A percentile compares a stretch with the other conserved stretches of the same genome.
Evolutionary conservation across 2,888 invertebrate genomes (phyloP).

Genomic region (Cephus pygmeus): DNA sequence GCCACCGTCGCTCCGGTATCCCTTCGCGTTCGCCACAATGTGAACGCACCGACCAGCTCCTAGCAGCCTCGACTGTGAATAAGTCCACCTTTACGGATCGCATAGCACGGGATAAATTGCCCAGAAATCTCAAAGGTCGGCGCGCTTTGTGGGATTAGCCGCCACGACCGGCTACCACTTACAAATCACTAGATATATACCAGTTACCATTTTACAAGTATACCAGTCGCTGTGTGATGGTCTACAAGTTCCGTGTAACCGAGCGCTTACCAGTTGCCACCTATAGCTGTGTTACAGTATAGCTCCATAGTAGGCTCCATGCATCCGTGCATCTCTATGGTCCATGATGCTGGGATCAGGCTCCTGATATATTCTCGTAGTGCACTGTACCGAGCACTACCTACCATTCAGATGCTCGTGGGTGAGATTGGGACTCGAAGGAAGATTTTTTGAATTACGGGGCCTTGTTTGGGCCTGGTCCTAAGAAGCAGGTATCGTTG

Average conservation of each 20-base stretch:
- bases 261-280: conserved; percentile 34
- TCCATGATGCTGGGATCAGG: neutral
- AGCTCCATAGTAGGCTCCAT: neutral
- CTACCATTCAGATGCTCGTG: neutral
- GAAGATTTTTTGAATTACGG: neutral
- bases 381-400: neutral
- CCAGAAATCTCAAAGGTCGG: conserved; percentile 54
- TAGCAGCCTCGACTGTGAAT: conserved; percentile 29
- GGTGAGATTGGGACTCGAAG: neutral
- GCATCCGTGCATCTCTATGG: neutral
- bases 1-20: too few species aligned
- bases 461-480: neutral
- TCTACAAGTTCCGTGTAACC: neutral
- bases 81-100: conserved; percentile 34
- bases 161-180: conserved; percentile 50
- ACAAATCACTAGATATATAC: conserved; percentile 54
- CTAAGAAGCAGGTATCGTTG: neutral
- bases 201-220: conserved; percentile 50
- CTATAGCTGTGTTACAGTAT: conserved; percentile 31
- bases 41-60: conserved; percentile 14
- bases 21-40: conserved; percentile 9
- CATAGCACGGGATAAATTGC: conserved; percentile 56
- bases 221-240: neutral
- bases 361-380: neutral
- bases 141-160: conserved; percentile 57